These are phyloP conservation scores for Clytia hemisphaerica DNA, from an alignment of 30 jellyfish, hydroid and myxozoan genomes.

Conservation along the genomic window DNA sequence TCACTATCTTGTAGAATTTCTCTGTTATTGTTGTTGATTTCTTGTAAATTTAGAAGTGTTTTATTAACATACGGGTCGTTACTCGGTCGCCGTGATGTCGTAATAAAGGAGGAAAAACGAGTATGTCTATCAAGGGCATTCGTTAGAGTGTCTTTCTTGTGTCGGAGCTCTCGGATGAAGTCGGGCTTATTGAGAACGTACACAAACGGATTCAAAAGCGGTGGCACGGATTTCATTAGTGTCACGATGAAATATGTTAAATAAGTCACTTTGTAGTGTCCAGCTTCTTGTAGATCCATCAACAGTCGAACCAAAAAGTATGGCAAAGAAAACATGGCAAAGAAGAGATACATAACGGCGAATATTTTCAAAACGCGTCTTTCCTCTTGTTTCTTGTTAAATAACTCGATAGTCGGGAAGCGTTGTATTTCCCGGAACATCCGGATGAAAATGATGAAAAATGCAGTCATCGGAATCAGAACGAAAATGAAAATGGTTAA, in stretches of 20 bases:
- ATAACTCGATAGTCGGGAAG: background rate
- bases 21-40: background rate
- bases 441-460: slow-evolving; percentile 9
- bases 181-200: slow-evolving; percentile 18
- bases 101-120: no score
- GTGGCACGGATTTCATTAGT: slow-evolving; percentile 1
- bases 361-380: slow-evolving; percentile 8
- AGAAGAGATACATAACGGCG: slow-evolving; percentile 16
- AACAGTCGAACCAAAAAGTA: slow-evolving; percentile 19
- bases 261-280: no score
- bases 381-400: slow-evolving; percentile 7
- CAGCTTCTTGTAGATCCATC: background rate
- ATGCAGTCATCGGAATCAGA: background rate
- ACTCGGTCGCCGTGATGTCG: background rate
- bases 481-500: slow-evolving; percentile 1
- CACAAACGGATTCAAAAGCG: background rate
- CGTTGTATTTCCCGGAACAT: slow-evolving; percentile 22
- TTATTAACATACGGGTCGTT: background rate
- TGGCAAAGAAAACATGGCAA: slow-evolving; percentile 17
- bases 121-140: no score
- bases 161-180: background rate
- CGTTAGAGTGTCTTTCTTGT: background rate
- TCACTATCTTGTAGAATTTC: no score
- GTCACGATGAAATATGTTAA: no score
- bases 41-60: background rate